A percentile compares a stretch with the other conserved stretches of the same genome.
Conservation (phyloP, 2,113 vertebrate genomes). For the Hypocryptadius cinnamomeus region DNA sequence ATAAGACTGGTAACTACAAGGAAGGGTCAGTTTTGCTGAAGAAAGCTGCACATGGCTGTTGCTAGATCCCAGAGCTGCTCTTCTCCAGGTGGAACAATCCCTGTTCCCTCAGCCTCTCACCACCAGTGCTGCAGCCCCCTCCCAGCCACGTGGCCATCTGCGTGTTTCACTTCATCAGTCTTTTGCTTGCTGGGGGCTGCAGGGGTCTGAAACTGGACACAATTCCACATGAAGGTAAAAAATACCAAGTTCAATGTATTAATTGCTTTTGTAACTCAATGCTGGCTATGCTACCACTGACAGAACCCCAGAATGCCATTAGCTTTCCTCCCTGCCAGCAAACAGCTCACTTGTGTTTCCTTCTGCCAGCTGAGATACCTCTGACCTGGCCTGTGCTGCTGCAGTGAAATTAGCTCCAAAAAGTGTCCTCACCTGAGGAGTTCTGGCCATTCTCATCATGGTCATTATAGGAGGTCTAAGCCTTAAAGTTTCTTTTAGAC, state of each 20-base stretch:
- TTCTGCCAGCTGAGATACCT: accelerated
- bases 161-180: not conserved
- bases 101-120: not conserved
- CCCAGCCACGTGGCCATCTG: not conserved
- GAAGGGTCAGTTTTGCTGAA: not conserved
- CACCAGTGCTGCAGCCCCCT: not conserved
- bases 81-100: not conserved
- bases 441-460: slow-evolving; percentile 95
- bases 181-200: not conserved
- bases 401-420: not conserved
- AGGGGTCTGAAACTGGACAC: not conserved
- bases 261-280: not conserved
- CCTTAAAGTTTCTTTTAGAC: slow-evolving; percentile 92
- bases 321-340: not conserved
- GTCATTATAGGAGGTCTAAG: slow-evolving; percentile 97
- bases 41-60: not conserved
- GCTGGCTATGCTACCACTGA: accelerated
- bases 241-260: not conserved
- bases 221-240: not conserved
- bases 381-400: not conserved
- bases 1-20: not conserved
- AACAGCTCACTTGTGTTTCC: not conserved
- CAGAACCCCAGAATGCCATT: not conserved
- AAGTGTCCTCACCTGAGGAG: slow-evolving; percentile 77
- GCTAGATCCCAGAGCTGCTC: not conserved